phyloP scores from a whole-genome alignment of 2,113 vertebrate species.

The Rhineura floridana region DNA sequence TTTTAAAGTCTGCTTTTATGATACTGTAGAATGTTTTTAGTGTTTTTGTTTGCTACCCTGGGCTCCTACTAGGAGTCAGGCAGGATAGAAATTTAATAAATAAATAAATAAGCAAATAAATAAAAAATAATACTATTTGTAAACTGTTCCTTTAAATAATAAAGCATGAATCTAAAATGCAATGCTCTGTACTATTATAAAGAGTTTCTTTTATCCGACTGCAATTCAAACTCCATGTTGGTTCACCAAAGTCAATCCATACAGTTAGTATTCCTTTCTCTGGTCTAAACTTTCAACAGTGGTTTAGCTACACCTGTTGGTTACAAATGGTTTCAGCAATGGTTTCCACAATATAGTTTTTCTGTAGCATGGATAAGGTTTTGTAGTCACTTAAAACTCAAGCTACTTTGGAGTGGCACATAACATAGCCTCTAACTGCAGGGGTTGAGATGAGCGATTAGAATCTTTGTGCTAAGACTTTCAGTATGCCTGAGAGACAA shows the following conservation, averaged over 20 bases:
- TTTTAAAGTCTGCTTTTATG: too few relatives aligned
- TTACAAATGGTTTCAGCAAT: slow-evolving; percentile 18
- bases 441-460: slow-evolving; percentile 5
- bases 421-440: background rate
- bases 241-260: background rate
- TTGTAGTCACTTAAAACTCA: slow-evolving; percentile 16
- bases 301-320: background rate
- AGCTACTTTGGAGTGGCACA: slow-evolving; percentile 23
- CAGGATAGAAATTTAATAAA: too few relatives aligned
- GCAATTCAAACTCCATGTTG: background rate
- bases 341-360: slow-evolving; percentile 4
- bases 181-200: background rate
- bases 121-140: background rate
- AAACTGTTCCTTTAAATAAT: background rate
- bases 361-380: slow-evolving; percentile 12
- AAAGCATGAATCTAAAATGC: background rate
- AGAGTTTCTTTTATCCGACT: background rate
- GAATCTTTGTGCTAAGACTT: slow-evolving; percentile 21
- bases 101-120: too few relatives aligned
- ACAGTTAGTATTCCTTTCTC: background rate
- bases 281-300: slow-evolving; percentile 3
- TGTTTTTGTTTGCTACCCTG: too few relatives aligned
- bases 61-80: too few relatives aligned
- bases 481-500: slow-evolving; percentile 12
- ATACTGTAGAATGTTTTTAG: too few relatives aligned